These are phyloP conservation scores for Aramus guarauna DNA, from an alignment of 2,113 vertebrate genomes.

Conservation along the genomic window DNA sequence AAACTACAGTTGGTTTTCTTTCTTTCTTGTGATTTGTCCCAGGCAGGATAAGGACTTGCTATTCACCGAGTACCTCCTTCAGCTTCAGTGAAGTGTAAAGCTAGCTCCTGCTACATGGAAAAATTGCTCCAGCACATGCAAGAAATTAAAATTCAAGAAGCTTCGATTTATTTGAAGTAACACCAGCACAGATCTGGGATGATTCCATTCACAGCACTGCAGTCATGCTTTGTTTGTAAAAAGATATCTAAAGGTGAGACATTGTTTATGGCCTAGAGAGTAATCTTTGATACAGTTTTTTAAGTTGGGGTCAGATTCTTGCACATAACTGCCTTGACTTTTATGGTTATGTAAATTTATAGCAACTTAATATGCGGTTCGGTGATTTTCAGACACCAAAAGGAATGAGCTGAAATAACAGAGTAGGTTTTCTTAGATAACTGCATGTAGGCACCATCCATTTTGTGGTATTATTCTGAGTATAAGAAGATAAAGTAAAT, in stretches of 20 bases:
- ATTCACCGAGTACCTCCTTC: not conserved
- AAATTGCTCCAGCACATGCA: not conserved
- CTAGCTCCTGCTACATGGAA: not conserved
- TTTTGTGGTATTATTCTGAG: not conserved
- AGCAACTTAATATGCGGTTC: not conserved
- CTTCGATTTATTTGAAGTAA: not conserved
- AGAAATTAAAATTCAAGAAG: not conserved
- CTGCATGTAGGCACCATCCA: not conserved
- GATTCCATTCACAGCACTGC: not conserved
- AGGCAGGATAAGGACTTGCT: not conserved
- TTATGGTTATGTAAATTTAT: not conserved
- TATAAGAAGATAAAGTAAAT: slow-evolving; percentile 34
- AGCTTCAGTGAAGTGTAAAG: not conserved
- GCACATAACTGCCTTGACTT: not conserved
- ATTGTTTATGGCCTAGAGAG: not conserved
- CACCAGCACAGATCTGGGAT: not conserved
- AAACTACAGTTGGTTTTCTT: not conserved
- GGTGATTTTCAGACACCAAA: not conserved
- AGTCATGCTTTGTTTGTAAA: not conserved
- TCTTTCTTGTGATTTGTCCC: not conserved
- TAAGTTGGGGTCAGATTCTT: not conserved
- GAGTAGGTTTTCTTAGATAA: not conserved
- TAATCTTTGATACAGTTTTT: not conserved
- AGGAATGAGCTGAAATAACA: not conserved
- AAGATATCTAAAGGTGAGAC: not conserved